Base-by-base conservation (phyloP, 2,113 vertebrate genomes). In the Neopipo cinnamomea region DNA sequence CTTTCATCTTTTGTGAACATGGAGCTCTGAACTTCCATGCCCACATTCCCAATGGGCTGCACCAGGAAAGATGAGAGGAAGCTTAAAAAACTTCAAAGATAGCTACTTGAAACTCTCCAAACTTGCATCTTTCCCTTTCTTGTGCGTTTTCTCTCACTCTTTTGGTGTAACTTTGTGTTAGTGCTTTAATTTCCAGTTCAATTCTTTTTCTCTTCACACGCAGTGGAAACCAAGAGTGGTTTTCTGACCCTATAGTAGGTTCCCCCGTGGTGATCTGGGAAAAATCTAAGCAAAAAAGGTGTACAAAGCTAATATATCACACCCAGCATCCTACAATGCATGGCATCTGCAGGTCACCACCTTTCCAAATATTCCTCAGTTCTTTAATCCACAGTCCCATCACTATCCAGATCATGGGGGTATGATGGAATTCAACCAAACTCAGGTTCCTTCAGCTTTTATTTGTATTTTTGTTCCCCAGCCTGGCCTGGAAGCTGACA, bases 1-100 rank as follows among this genome's bases (percentile, higher is more conserved):
- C 89, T 96, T 96, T 96, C 94, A 95, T 93, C 95, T 95, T 35
- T 2, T 1, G 11, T 59, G 68, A 77, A 93, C 86, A 14, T 5
- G 65, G 49, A 94, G 95, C 80, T 92, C 95, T 92, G 72, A 92
- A 91, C 76, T 24, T 53, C 39, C 76, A 35, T 28, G 65, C 74
- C 31, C 65, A 16, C 55, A 89, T 75, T 90, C 95, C 93, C 94
- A 2, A 9, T 2, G 68, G 94, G 83, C 65, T 84, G 83, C 83
- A 71, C 59, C 22, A 50, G 65, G 56, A 44, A 71, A 84, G 80
- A 91, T n/a, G 89, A 91, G 76, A 35, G 30, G 52, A 95, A 95
- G 52, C 65, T 84, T 21, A 63, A 86, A 89, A 91, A 46, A 13
- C 80, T 92, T 96, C 89, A 92, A 91, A 96, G 83, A 20, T 24